Conservation (phyloP, 2,113 vertebrate genomes). For the Aix galericulata region DNA sequence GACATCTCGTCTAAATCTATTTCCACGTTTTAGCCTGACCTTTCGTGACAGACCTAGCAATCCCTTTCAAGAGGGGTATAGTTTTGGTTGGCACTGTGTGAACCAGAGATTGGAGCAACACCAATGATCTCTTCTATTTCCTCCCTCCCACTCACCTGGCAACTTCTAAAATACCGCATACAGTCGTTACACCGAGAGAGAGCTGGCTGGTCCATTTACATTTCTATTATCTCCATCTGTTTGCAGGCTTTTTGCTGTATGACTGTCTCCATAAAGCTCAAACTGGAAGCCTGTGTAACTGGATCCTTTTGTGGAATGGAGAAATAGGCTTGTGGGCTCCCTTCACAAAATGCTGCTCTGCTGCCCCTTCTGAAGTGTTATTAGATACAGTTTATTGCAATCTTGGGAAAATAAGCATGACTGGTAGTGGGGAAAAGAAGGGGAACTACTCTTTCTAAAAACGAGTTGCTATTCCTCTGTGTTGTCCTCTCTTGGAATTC, state of each 20-base stretch:
- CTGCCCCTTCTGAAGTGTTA: background rate
- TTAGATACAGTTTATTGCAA: background rate
- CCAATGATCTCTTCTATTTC: background rate
- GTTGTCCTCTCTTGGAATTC: background rate
- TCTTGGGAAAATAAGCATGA: background rate
- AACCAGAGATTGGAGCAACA: background rate
- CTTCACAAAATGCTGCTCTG: background rate
- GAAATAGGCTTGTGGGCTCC: background rate
- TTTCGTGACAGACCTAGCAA: background rate
- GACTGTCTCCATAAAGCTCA: background rate
- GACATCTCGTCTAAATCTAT: background rate
- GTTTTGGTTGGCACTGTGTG: background rate
- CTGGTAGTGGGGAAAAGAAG: background rate
- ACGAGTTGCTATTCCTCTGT: background rate
- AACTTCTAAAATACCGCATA: background rate
- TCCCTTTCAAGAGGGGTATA: background rate
- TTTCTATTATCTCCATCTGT: background rate
- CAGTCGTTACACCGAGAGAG: background rate
- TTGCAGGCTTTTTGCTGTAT: background rate
- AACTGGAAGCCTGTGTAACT: background rate
- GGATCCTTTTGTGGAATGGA: background rate
- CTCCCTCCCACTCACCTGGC: background rate
- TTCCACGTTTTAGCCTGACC: background rate
- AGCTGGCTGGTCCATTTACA: constrained; percentile 35
- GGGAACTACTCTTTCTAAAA: background rate